A percentile compares a stretch with the other conserved stretches of the same genome.
Evolutionary conservation across 2,797 vertebrate species (phyloP).

Genomic region (Pristis pectinata): DNA sequence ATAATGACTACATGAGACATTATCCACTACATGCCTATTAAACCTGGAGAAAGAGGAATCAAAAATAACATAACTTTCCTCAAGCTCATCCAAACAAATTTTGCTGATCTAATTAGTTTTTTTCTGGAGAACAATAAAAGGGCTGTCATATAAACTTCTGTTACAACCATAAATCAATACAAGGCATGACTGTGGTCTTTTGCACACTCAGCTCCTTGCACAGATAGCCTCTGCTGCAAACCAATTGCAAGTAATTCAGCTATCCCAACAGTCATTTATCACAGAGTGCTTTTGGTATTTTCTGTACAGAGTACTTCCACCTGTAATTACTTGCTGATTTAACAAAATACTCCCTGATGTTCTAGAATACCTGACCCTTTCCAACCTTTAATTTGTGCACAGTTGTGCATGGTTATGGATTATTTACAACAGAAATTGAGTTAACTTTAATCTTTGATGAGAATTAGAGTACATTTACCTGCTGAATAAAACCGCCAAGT

Average conservation of each 20-base stretch:
- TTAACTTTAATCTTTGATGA: not conserved
- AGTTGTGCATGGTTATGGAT: not conserved
- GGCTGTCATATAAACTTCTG: not conserved
- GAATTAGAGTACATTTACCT: not conserved
- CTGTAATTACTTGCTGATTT: conserved; percentile 16
- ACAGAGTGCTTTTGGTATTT: not conserved
- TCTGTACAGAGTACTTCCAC: not conserved
- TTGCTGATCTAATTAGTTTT: not conserved
- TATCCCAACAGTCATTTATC: conserved; percentile 22
- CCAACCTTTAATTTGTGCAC: not conserved
- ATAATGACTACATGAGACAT: not conserved
- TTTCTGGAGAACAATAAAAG: not conserved
- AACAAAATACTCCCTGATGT: not conserved
- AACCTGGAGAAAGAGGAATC: not conserved
- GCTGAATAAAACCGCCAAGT: not conserved
- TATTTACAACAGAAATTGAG: not conserved
- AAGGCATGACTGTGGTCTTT: not conserved
- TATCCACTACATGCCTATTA: not conserved
- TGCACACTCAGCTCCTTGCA: conserved; percentile 22
- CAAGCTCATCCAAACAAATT: not conserved
- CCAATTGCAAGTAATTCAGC: conserved; percentile 25
- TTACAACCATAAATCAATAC: conserved; percentile 16
- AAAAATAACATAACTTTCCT: not conserved
- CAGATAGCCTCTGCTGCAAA: conserved; percentile 1
- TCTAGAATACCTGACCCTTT: not conserved